These are phyloP conservation scores for Odontomyia ornata DNA, from an alignment of 2,888 invertebrate species.

Conservation along the genomic window DNA sequence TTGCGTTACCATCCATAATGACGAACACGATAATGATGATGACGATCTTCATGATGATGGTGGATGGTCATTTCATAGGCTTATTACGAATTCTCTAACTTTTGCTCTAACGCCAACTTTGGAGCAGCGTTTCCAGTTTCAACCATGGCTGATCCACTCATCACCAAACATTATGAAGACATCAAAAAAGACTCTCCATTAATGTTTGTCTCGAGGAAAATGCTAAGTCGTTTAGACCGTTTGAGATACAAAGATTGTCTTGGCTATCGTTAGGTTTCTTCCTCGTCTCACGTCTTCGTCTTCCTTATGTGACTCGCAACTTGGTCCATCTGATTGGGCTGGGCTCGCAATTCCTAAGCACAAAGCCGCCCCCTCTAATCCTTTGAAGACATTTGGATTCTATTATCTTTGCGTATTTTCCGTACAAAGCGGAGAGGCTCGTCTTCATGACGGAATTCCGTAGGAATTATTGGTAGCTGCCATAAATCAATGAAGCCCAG, in stretches of 20 bases:
- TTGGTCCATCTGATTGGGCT: too few species aligned
- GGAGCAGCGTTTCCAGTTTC: background rate
- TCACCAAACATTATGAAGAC: constrained; percentile 47
- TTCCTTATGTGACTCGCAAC: background rate
- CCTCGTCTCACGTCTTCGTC: background rate
- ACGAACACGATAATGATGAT: constrained; percentile 14
- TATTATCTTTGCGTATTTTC: background rate
- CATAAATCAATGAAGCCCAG: constrained; percentile 43
- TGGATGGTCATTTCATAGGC: constrained; percentile 11
- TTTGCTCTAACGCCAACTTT: background rate
- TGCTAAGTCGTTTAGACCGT: constrained; percentile 1
- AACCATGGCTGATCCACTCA: constrained; percentile 7
- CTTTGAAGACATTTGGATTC: too few species aligned
- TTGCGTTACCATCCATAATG: background rate
- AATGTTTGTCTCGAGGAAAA: constrained; percentile 47
- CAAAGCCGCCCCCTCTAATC: too few species aligned
- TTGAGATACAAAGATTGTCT: constrained; percentile 5
- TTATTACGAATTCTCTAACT: background rate
- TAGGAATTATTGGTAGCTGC: constrained; percentile 41
- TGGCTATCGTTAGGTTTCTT: too few species aligned
- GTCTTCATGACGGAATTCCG: constrained; percentile 27
- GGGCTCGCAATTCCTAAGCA: too few species aligned
- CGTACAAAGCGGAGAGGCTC: constrained; percentile 15
- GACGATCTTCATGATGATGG: constrained; percentile 22
- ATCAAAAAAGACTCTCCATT: constrained; percentile 48